A percentile compares a stretch with the other conserved stretches of the same genome.
These are phyloP conservation scores for Microdon myrmicae DNA, from an alignment of 2,888 invertebrate species.

Conservation along the genomic window DNA sequence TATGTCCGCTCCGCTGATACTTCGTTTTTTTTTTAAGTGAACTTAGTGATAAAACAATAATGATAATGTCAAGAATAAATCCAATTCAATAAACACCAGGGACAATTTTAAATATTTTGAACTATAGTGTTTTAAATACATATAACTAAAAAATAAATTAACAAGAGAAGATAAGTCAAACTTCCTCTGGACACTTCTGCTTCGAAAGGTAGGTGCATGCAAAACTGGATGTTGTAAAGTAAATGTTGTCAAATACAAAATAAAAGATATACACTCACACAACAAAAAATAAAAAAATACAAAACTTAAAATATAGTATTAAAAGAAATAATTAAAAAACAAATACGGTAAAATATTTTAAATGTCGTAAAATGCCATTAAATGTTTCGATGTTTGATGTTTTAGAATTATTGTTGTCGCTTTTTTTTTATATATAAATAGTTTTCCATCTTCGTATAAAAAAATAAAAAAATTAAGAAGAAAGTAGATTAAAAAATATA, in stretches of 20 bases:
- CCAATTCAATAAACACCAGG: too few species aligned
- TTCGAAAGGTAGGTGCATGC: conserved; percentile 49
- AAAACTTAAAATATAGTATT: too few species aligned
- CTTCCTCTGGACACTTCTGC: conserved; percentile 17
- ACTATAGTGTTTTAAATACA: conserved; percentile 23
- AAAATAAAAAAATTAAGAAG: conserved; percentile 6
- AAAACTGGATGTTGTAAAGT: conserved; percentile 51
- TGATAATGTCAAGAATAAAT: too few species aligned
- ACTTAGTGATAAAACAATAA: conserved; percentile 13
- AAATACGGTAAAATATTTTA: conserved; percentile 39
- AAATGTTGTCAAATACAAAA: conserved; percentile 42
- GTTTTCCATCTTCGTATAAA: too few species aligned
- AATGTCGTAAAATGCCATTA: conserved; percentile 27
- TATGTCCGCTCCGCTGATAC: not conserved
- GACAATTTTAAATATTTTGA: conserved; percentile 9
- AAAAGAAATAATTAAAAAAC: not conserved
- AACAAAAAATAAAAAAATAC: too few species aligned
- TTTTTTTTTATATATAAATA: not conserved
- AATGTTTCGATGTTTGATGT: too few species aligned
- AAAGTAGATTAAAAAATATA: conserved; percentile 3
- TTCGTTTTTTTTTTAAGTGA: conserved; percentile 17
- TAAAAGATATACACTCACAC: too few species aligned
- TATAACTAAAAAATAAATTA: conserved; percentile 6
- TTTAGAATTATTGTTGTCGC: conserved; percentile 19
- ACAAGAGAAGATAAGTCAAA: not conserved